Conservation (phyloP, 1,140 invertebrate genomes). For the Macrocentrus cingulum region DNA sequence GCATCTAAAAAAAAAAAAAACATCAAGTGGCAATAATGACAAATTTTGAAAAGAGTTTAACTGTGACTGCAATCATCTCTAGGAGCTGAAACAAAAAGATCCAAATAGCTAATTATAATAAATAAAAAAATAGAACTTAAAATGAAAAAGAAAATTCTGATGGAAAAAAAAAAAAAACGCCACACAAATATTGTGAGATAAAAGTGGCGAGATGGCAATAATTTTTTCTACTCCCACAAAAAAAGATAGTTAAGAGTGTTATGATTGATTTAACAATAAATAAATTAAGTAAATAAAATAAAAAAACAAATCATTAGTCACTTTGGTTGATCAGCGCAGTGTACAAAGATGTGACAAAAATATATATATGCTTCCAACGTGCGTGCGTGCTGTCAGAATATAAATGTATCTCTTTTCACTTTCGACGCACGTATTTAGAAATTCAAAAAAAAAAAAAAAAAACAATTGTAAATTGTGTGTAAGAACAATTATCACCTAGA, state of each 20-base stretch:
- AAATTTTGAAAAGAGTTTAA: slow-evolving; percentile 36
- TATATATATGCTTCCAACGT: slow-evolving; percentile 1
- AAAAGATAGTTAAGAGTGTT: slow-evolving; percentile 3
- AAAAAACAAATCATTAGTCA: too few relatives aligned
- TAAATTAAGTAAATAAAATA: too few relatives aligned
- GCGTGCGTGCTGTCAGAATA: too few relatives aligned
- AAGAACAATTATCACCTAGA: slow-evolving; percentile 37
- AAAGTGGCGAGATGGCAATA: slow-evolving; percentile 12
- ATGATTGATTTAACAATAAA: too few relatives aligned
- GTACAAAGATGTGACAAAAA: background rate
- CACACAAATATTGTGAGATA: background rate
- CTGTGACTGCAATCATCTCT: slow-evolving; percentile 58
- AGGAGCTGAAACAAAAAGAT: slow-evolving; percentile 14
- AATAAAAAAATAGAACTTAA: slow-evolving; percentile 21
- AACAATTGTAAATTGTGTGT: slow-evolving; percentile 32
- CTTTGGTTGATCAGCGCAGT: too few relatives aligned
- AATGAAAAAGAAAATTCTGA: background rate
- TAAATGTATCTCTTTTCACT: background rate
- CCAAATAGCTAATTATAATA: too few relatives aligned
- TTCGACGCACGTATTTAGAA: slow-evolving; percentile 9
- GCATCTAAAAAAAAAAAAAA: slow-evolving; percentile 1
- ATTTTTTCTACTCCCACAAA: slow-evolving; percentile 8
- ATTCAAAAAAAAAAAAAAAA: slow-evolving; percentile 30
- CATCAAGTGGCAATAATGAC: slow-evolving; percentile 1
- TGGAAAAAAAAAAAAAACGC: background rate